Evolutionary conservation across 2,797 vertebrate genomes (phyloP), one percentile per base, ranked within the genome.

Genomic region (Protosalanx chinensis): DNA sequence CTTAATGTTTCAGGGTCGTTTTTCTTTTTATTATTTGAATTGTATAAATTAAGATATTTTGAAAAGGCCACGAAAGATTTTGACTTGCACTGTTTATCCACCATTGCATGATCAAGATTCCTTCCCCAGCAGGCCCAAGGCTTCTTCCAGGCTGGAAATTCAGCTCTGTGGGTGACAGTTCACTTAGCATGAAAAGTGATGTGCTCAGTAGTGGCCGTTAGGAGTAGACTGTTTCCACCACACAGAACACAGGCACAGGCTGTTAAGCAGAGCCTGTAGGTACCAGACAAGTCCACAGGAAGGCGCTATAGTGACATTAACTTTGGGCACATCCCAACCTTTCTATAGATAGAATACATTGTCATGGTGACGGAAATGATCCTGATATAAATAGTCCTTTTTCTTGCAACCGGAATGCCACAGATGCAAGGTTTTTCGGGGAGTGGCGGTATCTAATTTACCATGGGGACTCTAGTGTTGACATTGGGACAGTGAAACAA

Each of bases 321-420:
- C 7, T 46, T 0, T n/a, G 27, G 5, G 49, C 13, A 29, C 33
- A 57, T 62, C 73, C n/a, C n/a, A 8, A 6, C 6, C 49, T 32
- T 6, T 51, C 56, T 83, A 79, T 74, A 79, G 81, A 77, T 78
- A 82, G 30, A 10, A 35, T 12, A 13, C 57, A 61, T 80, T 1
- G 35, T 75, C 80, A 86, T 74, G 75, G 74, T 70, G 70, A 83
- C 67, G 72, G 69, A 46, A 69, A 35, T 58, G 70, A 74, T 74
- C 61, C 64, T 69, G 53, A 74, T 4, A 69, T 60, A 72, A 57
- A 64, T 23, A 33, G 18, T 16, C 29, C 1, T n/a, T 41, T 65
- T 59, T 20, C 8, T 60, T 27, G 58, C 58, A 15, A 27, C 29
- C 16, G 13, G 23, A 30, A 66, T 49, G 64, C n/a, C 58, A 60